Percentiles rank a stretch among this genome's conserved stretches.
These are phyloP conservation scores for Lathronympha strigana DNA, from an alignment of 2,888 invertebrate genomes.

Conservation along the genomic window DNA sequence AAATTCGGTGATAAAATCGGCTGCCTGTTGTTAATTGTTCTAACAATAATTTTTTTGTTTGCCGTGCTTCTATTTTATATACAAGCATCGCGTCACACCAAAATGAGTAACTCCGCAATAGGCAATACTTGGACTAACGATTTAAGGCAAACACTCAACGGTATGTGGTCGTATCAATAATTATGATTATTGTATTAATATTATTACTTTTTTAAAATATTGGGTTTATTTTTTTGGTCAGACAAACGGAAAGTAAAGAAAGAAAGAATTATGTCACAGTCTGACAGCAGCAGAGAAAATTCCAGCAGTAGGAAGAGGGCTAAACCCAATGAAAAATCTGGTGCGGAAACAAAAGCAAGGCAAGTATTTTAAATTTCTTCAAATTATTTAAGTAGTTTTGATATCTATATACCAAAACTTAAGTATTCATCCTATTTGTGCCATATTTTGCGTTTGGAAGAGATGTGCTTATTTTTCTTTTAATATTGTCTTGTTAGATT, in stretches of 20 bases:
- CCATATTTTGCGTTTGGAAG: too few relatives aligned
- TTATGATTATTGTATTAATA: not conserved
- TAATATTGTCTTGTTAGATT: too few relatives aligned
- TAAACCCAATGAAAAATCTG: conserved; percentile 61
- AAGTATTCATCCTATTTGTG: too few relatives aligned
- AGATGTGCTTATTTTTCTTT: too few relatives aligned
- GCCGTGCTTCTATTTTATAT: not conserved
- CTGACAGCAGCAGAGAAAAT: conserved; percentile 63
- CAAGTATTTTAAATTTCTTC: conserved; percentile 42
- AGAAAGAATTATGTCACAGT: conserved; percentile 52
- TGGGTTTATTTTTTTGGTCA: conserved; percentile 44
- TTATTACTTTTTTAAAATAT: not conserved
- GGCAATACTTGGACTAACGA: conserved; percentile 55
- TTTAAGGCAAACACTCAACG: conserved; percentile 50
- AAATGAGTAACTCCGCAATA: conserved; percentile 53
- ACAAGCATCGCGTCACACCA: conserved; percentile 17
- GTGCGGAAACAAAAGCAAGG: conserved; percentile 54
- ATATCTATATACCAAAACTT: too few relatives aligned
- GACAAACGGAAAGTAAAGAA: conserved; percentile 51
- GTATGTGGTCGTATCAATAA: conserved; percentile 42
- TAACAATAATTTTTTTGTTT: not conserved
- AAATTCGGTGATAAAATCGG: not conserved
- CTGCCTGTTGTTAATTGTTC: conserved; percentile 7
- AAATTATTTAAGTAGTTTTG: conserved; percentile 11
- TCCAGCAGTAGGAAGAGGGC: conserved; percentile 64